These are phyloP conservation scores for Leptinotarsa texana DNA, from an alignment of 1,140 invertebrate species.

Conservation along the genomic window DNA sequence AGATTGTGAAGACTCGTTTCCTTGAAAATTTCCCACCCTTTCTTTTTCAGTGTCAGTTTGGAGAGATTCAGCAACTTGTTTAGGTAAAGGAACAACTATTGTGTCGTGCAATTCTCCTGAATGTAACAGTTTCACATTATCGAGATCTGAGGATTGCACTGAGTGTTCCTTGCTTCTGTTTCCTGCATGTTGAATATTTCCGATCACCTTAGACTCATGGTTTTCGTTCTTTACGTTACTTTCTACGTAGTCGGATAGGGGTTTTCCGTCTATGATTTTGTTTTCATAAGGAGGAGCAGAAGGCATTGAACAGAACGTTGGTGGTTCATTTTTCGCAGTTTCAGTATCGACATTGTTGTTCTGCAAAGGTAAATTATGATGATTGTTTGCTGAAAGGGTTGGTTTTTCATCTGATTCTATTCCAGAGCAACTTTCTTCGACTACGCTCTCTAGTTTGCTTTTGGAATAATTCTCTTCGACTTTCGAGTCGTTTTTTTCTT, in stretches of 20 bases:
- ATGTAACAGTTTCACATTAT: constrained; percentile 31
- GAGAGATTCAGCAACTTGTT: neutral
- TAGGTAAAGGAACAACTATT: constrained; percentile 26
- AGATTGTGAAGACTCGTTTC: neutral
- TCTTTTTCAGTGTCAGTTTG: neutral
- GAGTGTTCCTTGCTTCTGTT: neutral
- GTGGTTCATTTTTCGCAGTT: neutral
- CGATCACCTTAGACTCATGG: neutral
- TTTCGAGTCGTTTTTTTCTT: too few relatives aligned
- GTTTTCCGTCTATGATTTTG: constrained; percentile 15
- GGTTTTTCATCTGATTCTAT: too few relatives aligned
- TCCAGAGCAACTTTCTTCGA: neutral
- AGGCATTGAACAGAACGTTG: constrained; percentile 7
- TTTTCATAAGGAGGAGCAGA: neutral
- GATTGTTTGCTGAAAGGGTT: too few relatives aligned
- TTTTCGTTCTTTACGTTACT: neutral
- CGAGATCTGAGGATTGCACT: neutral
- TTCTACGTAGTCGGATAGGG: neutral
- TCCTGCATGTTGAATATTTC: neutral
- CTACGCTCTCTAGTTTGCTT: neutral
- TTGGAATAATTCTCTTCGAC: neutral
- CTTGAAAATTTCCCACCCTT: too few relatives aligned
- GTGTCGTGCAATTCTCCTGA: constrained; percentile 38
- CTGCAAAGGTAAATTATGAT: too few relatives aligned
- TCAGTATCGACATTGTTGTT: too few relatives aligned